Evolutionary conservation across 2,797 vertebrate genomes (phyloP).

Genomic region (Dipus sagitta): DNA sequence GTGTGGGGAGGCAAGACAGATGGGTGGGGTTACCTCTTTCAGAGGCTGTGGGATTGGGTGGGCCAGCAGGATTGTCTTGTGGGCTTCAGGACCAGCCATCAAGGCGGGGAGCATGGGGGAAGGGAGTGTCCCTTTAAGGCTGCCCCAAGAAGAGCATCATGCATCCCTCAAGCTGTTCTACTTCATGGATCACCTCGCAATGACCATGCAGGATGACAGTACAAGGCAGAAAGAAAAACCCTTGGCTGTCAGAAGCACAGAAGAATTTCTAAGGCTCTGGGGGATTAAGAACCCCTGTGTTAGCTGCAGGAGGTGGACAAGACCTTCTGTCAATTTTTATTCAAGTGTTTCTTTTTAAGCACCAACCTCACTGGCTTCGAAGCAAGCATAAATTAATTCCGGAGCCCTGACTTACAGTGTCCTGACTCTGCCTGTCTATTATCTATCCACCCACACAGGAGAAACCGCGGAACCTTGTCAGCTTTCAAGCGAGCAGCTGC

Average conservation of each 20-base stretch:
- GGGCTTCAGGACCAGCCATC: not conserved
- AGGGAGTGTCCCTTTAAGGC: not conserved
- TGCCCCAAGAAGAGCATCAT: not conserved
- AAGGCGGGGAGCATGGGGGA: not conserved
- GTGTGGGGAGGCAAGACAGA: not conserved
- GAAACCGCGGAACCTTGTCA: constrained; percentile 36
- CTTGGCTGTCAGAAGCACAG: constrained; percentile 27
- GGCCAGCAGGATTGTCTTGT: not conserved
- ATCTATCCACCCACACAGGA: constrained; percentile 61
- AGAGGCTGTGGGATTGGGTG: not conserved
- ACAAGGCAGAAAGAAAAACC: constrained; percentile 44
- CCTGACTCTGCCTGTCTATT: constrained; percentile 60
- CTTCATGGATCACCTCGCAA: constrained; percentile 22
- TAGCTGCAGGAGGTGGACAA: not conserved
- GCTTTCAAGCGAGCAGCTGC: constrained; percentile 62
- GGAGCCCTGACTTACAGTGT: constrained; percentile 53
- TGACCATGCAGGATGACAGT: not conserved
- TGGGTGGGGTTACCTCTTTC: not conserved
- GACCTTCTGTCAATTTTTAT: constrained; percentile 72
- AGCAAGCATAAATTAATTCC: constrained; percentile 68
- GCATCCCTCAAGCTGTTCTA: not conserved
- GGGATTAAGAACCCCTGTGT: constrained; percentile 27
- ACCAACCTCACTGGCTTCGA: constrained; percentile 66
- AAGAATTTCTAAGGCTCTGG: constrained; percentile 60
- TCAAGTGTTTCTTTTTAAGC: constrained; percentile 69